Percentiles rank a stretch among this genome's conserved stretches.
These are phyloP conservation scores for Chionomys nivalis DNA, from an alignment of 2,113 vertebrate genomes.

Conservation along the genomic window DNA sequence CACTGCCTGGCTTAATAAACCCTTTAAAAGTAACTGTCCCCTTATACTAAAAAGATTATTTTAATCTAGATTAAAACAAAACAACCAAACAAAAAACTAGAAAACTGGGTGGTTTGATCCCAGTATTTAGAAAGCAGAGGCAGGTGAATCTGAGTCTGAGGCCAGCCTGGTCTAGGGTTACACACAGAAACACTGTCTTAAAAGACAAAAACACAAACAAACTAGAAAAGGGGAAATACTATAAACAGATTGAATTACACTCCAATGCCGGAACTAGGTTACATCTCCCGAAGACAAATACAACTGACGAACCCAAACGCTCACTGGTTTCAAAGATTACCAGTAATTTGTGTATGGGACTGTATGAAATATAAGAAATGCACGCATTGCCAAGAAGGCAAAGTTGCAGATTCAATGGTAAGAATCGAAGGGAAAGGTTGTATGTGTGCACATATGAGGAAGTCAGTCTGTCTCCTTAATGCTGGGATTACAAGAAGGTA, in stretches of 20 bases:
- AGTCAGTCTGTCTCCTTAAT: neutral
- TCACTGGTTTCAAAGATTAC: neutral
- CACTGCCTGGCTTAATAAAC: neutral
- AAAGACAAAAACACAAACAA: neutral
- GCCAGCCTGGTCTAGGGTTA: neutral
- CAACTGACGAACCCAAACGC: constrained; percentile 26
- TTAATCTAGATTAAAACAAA: constrained; percentile 22
- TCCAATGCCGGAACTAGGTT: neutral
- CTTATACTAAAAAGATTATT: neutral
- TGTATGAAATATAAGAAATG: constrained; percentile 15
- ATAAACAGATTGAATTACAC: neutral
- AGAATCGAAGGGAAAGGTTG: neutral
- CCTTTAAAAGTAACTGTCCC: neutral
- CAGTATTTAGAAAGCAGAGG: neutral
- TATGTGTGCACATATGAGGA: neutral
- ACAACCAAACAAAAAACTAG: neutral
- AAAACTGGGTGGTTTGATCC: neutral
- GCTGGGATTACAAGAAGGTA: neutral
- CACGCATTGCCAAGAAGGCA: neutral
- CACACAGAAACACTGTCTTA: neutral
- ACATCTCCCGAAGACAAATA: constrained; percentile 10
- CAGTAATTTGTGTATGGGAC: neutral
- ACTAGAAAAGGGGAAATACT: neutral
- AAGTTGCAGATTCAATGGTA: neutral
- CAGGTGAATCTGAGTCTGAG: neutral